phyloP scores from a whole-genome alignment of 2,888 invertebrate genomes.

The Petrophora chlorosata region DNA sequence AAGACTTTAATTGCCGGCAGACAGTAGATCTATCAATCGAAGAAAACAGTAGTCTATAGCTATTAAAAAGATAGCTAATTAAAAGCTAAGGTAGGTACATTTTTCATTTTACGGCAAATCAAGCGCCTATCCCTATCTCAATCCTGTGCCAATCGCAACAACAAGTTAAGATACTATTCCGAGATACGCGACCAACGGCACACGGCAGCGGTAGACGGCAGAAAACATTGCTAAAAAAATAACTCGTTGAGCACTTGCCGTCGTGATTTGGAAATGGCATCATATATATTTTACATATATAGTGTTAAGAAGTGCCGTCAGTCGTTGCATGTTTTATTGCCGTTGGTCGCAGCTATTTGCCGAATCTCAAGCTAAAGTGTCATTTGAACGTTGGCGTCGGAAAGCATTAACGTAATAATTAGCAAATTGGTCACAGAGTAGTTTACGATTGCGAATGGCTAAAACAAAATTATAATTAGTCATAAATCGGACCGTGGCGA shows the following conservation, averaged over 20 bases:
- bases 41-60: constrained; percentile 3
- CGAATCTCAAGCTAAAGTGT: constrained; percentile 21
- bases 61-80: too few species aligned
- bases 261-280: too few species aligned
- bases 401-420: constrained; percentile 59
- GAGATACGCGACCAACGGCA: too few species aligned
- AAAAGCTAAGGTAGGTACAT: too few species aligned
- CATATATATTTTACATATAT: too few species aligned
- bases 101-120: constrained; percentile 1
- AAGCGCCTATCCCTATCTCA: not conserved
- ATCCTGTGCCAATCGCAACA: too few species aligned
- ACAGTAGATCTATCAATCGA: not conserved
- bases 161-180: too few species aligned
- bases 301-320: not conserved
- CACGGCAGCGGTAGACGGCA: too few species aligned
- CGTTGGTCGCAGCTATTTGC: too few species aligned
- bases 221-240: too few species aligned
- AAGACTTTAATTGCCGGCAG: not conserved
- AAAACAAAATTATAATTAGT: constrained; percentile 77
- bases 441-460: constrained; percentile 67
- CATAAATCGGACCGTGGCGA: constrained; percentile 70
- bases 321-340: too few species aligned
- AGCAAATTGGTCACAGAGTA: constrained; percentile 74
- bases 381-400: constrained; percentile 27
- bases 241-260: too few species aligned